Evolutionary conservation across 2,113 vertebrate genomes (phyloP), one percentile per base, ranked within the genome.

Genomic region (Seriola aureovittata): DNA sequence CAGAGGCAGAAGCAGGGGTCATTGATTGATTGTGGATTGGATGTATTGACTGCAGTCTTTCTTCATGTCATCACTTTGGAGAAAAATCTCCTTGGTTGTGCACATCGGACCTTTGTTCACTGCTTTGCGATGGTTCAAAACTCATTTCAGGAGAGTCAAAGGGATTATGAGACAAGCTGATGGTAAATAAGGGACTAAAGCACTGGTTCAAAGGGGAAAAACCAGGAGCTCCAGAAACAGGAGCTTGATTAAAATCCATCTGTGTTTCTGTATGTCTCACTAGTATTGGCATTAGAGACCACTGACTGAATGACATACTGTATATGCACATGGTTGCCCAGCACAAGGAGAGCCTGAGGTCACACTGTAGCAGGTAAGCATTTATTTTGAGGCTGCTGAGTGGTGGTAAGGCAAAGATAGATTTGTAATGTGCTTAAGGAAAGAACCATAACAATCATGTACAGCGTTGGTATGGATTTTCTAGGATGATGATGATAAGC

Each of bases 11-110:
- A 55, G 79, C 85, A 44, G 64, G 11, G 46, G 36, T 7, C 38
- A 48, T 75, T 67, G 54, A 88, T 77, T 80, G 78, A 86, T 80
- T 85, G 71, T 21, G 67, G 65, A 85, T 78, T 73, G 59, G 73
- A 65, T 75, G 25, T 80, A 87, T 71, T 75, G 82, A 88, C 44
- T 3, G 11, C 14, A 6, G 58, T 34, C 63, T 75, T 67, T 78
- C 52, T 66, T 75, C 36, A 25, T 79, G 67, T 85, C 64, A 85
- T 75, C 67, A 57, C 71, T 80, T 71, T 72, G 57, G 57, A 78
- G 82, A 71, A 84, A 78, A 86, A 83, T 81, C 1, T 72, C 57
- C 58, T 80, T 10, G 11, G 87, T 79, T 64, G 76, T 46, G 62
- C 52, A 66, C 12, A 50, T 32, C 5, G 68, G 55, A 77, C 46